Conservation (phyloP, 2,888 invertebrate genomes). For the Dione vanillae region DNA sequence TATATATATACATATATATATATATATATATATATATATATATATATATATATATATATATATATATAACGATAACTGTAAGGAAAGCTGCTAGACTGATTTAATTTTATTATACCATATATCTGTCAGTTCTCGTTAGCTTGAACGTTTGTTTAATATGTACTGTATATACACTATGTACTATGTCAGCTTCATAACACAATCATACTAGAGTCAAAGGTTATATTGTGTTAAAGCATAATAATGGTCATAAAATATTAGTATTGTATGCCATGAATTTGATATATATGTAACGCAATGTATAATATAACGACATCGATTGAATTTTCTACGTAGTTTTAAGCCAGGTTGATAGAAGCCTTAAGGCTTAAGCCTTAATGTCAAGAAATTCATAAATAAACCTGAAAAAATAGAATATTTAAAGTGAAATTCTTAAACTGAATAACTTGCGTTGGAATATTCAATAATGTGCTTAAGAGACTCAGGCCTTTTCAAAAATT, state of each 20-base stretch:
- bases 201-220: conserved; percentile 11
- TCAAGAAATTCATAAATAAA: no score
- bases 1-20: not conserved
- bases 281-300: no score
- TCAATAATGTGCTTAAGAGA: no score
- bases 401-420: no score
- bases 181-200: not conserved
- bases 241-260: not conserved
- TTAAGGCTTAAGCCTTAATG: no score
- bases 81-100: not conserved
- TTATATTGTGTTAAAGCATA: not conserved
- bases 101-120: conserved; percentile 28
- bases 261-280: not conserved
- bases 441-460: no score
- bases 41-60: not conserved
- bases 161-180: no score
- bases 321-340: no score
- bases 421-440: no score
- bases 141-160: conserved; percentile 9
- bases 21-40: not conserved
- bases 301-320: no score
- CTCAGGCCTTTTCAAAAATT: no score
- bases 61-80: not conserved
- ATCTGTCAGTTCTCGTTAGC: conserved; percentile 14
- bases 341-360: no score